Evolutionary conservation across 2,113 vertebrate species (phyloP).

Genomic region (Otus sunia): DNA sequence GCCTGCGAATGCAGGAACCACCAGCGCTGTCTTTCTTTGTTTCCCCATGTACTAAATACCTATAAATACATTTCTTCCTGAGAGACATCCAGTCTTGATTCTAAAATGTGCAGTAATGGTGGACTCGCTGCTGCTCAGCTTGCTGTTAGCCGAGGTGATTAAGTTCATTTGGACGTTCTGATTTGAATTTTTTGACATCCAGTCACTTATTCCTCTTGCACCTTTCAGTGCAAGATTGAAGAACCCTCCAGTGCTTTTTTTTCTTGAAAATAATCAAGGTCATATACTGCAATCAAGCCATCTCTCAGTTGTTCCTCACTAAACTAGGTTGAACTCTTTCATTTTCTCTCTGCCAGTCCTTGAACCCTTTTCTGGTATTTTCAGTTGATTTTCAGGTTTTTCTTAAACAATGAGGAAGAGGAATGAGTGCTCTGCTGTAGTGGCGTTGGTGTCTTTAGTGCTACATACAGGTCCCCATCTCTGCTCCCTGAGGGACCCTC

Average conservation of each 20-base stretch:
- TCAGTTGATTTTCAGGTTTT: neutral
- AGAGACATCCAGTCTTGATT: neutral
- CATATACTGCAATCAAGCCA: neutral
- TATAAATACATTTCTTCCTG: too few species aligned
- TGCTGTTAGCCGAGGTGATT: neutral
- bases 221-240: neutral
- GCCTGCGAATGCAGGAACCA: neutral
- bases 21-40: rapidly evolving
- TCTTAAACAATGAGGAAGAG: neutral
- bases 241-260: neutral
- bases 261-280: neutral
- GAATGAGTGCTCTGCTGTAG: rapidly evolving
- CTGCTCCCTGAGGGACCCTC: neutral
- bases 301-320: neutral
- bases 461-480: rapidly evolving
- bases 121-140: neutral
- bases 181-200: neutral
- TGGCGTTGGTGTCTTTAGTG: neutral
- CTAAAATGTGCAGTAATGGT: rapidly evolving
- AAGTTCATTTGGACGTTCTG: rapidly evolving
- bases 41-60: neutral
- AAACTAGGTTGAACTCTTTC: neutral
- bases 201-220: neutral
- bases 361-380: neutral
- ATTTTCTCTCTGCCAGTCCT: neutral